Evolutionary conservation across 2,113 vertebrate species (phyloP).

Genomic region (Microtus oregoni): DNA sequence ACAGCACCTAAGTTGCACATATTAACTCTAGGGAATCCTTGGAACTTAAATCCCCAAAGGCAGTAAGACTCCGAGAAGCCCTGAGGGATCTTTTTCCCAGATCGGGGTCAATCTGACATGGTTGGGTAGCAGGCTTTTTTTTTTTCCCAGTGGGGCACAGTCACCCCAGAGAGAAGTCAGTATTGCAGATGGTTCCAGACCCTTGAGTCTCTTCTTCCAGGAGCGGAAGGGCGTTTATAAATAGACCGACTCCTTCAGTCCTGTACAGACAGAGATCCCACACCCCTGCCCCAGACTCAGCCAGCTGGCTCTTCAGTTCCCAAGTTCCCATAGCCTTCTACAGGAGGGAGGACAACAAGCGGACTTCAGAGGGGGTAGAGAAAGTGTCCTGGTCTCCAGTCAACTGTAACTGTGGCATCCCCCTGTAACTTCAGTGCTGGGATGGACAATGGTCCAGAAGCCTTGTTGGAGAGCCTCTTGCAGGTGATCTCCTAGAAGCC

Average conservation of each 20-base stretch:
- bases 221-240: conserved; percentile 73
- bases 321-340: conserved; percentile 76
- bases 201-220: conserved; percentile 69
- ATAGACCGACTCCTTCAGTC: conserved; percentile 72
- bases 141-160: neutral
- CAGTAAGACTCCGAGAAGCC: neutral
- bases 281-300: conserved; percentile 71
- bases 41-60: neutral
- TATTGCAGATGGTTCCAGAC: conserved; percentile 59
- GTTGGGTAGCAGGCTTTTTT: neutral
- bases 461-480: neutral
- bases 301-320: conserved; percentile 73
- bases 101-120: neutral
- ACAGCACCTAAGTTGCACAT: neutral
- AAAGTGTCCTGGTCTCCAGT: neutral
- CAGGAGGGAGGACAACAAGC: conserved; percentile 4
- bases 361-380: neutral
- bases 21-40: neutral
- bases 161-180: conserved; percentile 23
- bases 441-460: neutral
- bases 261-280: conserved; percentile 68
- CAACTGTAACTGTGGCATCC: neutral
- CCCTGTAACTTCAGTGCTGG: neutral
- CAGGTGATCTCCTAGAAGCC: neutral
- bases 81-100: neutral